Evolutionary conservation across 1,140 invertebrate species (phyloP).

Genomic region (Plutomurus gul): DNA sequence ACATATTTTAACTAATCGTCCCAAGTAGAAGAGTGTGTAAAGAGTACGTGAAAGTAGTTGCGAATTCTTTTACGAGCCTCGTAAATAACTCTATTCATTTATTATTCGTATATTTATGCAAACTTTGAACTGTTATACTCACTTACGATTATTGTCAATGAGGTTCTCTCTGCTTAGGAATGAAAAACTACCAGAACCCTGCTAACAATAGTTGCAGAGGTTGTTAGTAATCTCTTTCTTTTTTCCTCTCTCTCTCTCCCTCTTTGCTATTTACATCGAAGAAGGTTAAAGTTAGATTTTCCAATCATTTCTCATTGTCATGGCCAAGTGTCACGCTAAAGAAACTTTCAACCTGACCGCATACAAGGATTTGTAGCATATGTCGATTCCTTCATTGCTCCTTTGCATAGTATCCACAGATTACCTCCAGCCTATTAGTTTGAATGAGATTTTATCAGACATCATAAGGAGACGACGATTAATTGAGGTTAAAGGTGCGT

Average conservation of each 20-base stretch:
- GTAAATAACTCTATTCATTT: conserved; percentile 22
- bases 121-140: background rate
- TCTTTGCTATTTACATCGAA: too few relatives aligned
- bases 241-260: too few relatives aligned
- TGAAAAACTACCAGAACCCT: too few relatives aligned
- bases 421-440: too few relatives aligned
- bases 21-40: background rate
- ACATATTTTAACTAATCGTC: background rate
- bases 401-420: background rate
- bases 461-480: too few relatives aligned
- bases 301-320: conserved; percentile 21
- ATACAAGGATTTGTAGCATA: background rate
- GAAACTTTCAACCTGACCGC: background rate
- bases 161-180: too few relatives aligned
- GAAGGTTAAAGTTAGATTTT: background rate
- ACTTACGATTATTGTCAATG: too few relatives aligned
- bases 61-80: background rate
- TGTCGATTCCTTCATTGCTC: background rate
- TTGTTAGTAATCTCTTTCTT: too few relatives aligned
- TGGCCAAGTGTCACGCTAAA: background rate
- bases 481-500: too few relatives aligned
- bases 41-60: background rate
- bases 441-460: too few relatives aligned
- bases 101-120: conserved; percentile 21
- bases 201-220: too few relatives aligned